phyloP scores from a whole-genome alignment of 2,888 invertebrate species.

The Hyles lineata region DNA sequence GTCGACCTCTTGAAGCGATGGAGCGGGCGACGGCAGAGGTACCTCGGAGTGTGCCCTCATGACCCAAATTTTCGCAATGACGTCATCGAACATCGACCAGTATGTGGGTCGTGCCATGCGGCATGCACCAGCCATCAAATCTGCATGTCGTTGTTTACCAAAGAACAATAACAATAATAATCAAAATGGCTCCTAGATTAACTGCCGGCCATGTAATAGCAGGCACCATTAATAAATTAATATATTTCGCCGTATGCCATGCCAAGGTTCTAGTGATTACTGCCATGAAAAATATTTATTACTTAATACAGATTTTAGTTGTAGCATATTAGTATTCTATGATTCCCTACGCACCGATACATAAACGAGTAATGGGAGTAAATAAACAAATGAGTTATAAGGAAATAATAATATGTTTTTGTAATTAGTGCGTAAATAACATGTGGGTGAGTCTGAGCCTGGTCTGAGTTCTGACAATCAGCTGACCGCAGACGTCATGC shows the following conservation, averaged over 20 bases:
- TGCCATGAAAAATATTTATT: too few species aligned
- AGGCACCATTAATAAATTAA: too few species aligned
- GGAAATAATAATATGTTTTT: not conserved
- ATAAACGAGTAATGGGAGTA: too few species aligned
- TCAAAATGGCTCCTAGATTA: not conserved
- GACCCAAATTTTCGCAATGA: conserved; percentile 79
- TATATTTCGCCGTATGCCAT: not conserved
- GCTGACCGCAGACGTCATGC: conserved; percentile 34
- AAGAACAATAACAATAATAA: conserved; percentile 48
- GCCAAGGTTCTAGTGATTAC: too few species aligned
- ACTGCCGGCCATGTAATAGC: not conserved
- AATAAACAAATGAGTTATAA: too few species aligned
- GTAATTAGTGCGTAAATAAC: not conserved
- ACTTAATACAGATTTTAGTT: too few species aligned
- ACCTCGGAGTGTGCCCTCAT: conserved; percentile 67
- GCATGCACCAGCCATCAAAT: conserved; percentile 43
- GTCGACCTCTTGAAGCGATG: conserved; percentile 43
- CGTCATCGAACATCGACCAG: conserved; percentile 73
- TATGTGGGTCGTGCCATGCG: conserved; percentile 69
- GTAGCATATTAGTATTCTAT: too few species aligned
- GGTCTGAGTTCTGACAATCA: conserved; percentile 26
- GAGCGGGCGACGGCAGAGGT: conserved; percentile 48
- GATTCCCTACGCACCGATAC: too few species aligned
- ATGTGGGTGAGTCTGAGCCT: conserved; percentile 2
- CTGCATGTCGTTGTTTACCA: conserved; percentile 45